Evolutionary conservation across 1,140 invertebrate genomes (phyloP).

Genomic region (Ips nitidus): DNA sequence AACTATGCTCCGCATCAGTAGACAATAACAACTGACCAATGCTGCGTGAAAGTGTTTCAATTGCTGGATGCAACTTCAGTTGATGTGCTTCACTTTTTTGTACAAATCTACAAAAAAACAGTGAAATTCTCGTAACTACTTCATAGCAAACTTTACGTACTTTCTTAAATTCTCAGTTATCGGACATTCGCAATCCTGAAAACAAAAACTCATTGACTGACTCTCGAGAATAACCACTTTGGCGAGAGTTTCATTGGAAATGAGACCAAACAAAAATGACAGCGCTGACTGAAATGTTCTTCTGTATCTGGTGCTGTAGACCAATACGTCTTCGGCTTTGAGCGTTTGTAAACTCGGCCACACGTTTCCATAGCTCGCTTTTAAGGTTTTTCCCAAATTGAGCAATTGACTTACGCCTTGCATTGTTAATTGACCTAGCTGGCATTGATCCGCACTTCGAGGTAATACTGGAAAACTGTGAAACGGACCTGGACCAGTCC

Average conservation of each 20-base stretch:
- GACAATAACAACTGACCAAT: slow-evolving; percentile 48
- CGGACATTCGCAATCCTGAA: slow-evolving; percentile 77
- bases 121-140: neutral
- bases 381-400: slow-evolving; percentile 71
- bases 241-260: slow-evolving; percentile 59
- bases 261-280: slow-evolving; percentile 75
- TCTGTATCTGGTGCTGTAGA: slow-evolving; percentile 80
- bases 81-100: slow-evolving; percentile 45
- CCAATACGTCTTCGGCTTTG: slow-evolving; percentile 63
- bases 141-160: slow-evolving; percentile 44
- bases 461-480: slow-evolving; percentile 77
- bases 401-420: slow-evolving; percentile 67
- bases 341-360: slow-evolving; percentile 48
- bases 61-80: slow-evolving; percentile 67
- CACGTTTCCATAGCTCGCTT: slow-evolving; percentile 64
- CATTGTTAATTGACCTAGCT: slow-evolving; percentile 72
- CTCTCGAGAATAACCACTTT: slow-evolving; percentile 66
- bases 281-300: slow-evolving; percentile 88
- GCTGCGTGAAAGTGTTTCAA: slow-evolving; percentile 53
- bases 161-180: slow-evolving; percentile 67
- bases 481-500: slow-evolving; percentile 78
- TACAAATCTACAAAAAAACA: slow-evolving; percentile 42
- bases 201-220: slow-evolving; percentile 83
- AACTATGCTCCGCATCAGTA: slow-evolving; percentile 40
- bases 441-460: slow-evolving; percentile 59